Conservation (phyloP, 2,888 invertebrate genomes). For the Cheilosia pagana region DNA sequence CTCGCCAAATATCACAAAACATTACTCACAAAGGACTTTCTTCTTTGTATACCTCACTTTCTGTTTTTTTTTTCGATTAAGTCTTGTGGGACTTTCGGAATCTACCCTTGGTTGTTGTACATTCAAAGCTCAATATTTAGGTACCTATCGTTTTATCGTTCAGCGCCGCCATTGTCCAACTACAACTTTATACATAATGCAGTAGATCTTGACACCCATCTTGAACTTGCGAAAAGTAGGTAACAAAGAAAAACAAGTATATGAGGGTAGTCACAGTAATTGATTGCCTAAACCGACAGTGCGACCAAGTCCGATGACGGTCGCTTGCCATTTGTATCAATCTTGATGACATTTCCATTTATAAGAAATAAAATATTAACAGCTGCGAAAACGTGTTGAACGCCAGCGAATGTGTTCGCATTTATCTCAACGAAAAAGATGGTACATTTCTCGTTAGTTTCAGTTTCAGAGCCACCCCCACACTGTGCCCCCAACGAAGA, state of each 20-base stretch:
- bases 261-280: conserved; percentile 15
- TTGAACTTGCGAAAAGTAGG: not conserved
- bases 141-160: no score
- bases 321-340: conserved; percentile 19
- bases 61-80: no score
- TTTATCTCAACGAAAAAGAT: conserved; percentile 40
- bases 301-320: conserved; percentile 15
- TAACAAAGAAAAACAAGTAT: no score
- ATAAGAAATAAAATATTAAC: conserved; percentile 47
- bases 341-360: conserved; percentile 45
- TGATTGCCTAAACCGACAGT: conserved; percentile 16
- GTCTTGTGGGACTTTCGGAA: no score
- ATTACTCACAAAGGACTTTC: no score
- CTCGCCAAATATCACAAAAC: no score
- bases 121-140: no score
- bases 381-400: conserved; percentile 46
- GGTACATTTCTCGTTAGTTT: not conserved
- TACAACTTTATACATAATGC: not conserved
- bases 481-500: not conserved
- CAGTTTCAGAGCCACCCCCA: not conserved
- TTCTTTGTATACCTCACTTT: no score
- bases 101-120: no score
- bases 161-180: no score
- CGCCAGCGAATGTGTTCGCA: conserved; percentile 30
- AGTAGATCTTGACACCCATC: not conserved